phyloP scores from a whole-genome alignment of 2,888 invertebrate genomes.

The Pyrochroa serraticornis region DNA sequence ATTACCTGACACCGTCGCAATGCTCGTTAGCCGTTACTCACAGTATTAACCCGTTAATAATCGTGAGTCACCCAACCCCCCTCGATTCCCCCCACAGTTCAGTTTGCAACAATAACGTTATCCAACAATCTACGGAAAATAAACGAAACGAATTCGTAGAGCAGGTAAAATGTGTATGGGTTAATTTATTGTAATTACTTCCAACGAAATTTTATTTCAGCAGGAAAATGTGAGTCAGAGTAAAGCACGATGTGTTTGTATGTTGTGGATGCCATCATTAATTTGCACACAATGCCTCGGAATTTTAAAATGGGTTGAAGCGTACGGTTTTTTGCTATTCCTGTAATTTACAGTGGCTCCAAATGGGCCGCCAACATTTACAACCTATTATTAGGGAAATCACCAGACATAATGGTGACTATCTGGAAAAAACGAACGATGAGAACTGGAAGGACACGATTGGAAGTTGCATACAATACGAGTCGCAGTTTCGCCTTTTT shows the following conservation, averaged over 20 bases:
- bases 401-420: neutral
- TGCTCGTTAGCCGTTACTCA: too few relatives aligned
- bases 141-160: too few relatives aligned
- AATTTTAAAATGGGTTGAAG: slow-evolving; percentile 8
- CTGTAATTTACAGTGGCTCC: slow-evolving; percentile 11
- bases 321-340: slow-evolving; percentile 5
- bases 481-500: too few relatives aligned
- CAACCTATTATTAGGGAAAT: slow-evolving; percentile 11
- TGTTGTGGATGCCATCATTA: slow-evolving; percentile 7
- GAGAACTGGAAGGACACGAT: slow-evolving; percentile 1
- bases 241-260: slow-evolving; percentile 4
- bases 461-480: neutral
- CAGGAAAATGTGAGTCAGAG: slow-evolving; percentile 11
- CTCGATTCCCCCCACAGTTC: too few relatives aligned
- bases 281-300: slow-evolving; percentile 19
- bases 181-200: neutral
- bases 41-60: too few relatives aligned
- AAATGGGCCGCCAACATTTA: slow-evolving; percentile 6
- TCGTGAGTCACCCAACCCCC: too few relatives aligned
- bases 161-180: too few relatives aligned
- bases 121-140: too few relatives aligned
- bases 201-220: slow-evolving; percentile 6
- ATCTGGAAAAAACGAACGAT: neutral
- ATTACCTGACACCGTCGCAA: slow-evolving; percentile 12
- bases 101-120: too few relatives aligned